Conservation (phyloP, 2,113 vertebrate species). For the Larimichthys polyactis region DNA sequence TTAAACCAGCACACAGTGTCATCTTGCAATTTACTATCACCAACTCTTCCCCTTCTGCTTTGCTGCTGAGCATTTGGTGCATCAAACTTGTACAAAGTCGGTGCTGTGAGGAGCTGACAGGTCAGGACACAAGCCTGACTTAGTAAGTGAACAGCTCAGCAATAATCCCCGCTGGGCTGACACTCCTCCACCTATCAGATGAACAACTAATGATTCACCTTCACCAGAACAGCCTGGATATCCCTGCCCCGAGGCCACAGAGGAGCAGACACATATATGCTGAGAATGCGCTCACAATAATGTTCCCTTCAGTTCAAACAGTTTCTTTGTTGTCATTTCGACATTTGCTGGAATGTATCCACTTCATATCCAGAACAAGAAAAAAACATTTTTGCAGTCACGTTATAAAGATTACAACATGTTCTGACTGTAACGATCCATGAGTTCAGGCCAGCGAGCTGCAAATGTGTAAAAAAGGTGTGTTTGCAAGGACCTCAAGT, state of each 20-base stretch:
- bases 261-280: background rate
- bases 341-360: background rate
- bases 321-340: background rate
- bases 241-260: slow-evolving; percentile 37
- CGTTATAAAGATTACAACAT: background rate
- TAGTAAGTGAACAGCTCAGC: slow-evolving; percentile 58
- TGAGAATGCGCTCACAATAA: background rate
- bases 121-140: slow-evolving; percentile 69
- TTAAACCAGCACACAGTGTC: slow-evolving; percentile 47
- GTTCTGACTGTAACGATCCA: background rate
- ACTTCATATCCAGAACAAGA: background rate
- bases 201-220: slow-evolving; percentile 64
- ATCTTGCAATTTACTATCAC: slow-evolving; percentile 2
- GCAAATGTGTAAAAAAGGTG: background rate
- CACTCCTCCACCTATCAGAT: slow-evolving; percentile 50
- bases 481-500: background rate
- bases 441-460: background rate
- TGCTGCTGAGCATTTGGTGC: background rate
- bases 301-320: background rate
- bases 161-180: slow-evolving; percentile 37
- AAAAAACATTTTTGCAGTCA: background rate
- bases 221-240: slow-evolving; percentile 44
- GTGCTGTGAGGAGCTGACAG: slow-evolving; percentile 43
- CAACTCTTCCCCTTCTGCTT: background rate
- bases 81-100: background rate